Conservation (phyloP, 2,888 invertebrate species). For the Polyommatus iphigenia region DNA sequence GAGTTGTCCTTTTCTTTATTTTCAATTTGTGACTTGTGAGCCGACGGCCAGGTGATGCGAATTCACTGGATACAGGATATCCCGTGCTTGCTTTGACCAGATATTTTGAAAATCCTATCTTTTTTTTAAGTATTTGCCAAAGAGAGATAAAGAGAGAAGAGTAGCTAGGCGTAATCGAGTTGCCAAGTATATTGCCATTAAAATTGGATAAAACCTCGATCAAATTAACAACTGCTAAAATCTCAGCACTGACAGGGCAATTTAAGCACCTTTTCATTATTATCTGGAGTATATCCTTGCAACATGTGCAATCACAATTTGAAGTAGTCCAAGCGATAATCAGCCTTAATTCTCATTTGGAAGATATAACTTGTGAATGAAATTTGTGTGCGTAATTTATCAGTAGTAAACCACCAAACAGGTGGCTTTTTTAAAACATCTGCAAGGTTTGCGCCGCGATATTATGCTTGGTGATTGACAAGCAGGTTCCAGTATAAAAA, state of each 20-base stretch:
- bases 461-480: neutral
- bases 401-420: neutral
- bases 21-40: neutral
- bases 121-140: neutral
- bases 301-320: slow-evolving; percentile 13
- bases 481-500: neutral
- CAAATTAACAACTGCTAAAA: neutral
- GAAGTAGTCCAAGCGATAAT: neutral
- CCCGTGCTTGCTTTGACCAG: neutral
- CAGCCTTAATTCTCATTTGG: neutral
- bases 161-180: too few relatives aligned
- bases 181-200: neutral
- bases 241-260: neutral
- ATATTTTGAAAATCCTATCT: neutral
- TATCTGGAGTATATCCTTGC: slow-evolving; percentile 2
- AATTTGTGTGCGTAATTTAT: neutral
- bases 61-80: neutral
- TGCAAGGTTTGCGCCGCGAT: neutral
- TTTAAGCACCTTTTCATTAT: neutral
- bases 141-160: neutral
- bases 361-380: neutral
- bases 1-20: neutral
- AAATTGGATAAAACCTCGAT: neutral
- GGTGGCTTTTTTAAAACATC: slow-evolving; percentile 25
- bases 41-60: neutral